Percentiles rank a stretch among this genome's conserved stretches.
Evolutionary conservation across 2,888 invertebrate species (phyloP).

Genomic region (Agrypnus murinus): DNA sequence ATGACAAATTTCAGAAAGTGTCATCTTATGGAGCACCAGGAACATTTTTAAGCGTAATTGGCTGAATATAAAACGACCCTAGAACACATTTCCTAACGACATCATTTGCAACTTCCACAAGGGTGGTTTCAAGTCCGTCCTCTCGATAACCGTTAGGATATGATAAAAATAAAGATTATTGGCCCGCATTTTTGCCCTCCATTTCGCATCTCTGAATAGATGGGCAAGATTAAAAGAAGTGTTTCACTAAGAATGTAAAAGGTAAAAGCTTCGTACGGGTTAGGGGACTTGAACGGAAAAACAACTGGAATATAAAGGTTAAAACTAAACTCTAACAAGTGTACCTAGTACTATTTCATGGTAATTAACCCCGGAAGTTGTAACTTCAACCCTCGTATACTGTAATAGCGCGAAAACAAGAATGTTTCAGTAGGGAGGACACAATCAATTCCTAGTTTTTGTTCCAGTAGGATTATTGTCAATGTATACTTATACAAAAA

Average conservation of each 20-base stretch:
- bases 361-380: conserved; percentile 14
- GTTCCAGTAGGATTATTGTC: too few relatives aligned
- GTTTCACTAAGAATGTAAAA: neutral
- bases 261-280: neutral
- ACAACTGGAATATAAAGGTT: neutral
- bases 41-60: conserved; percentile 62
- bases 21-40: conserved; percentile 58
- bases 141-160: conserved; percentile 39
- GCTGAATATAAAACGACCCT: conserved; percentile 59
- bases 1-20: conserved; percentile 63
- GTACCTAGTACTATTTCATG: conserved; percentile 7
- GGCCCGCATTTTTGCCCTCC: conserved; percentile 2
- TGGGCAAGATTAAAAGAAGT: neutral
- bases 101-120: conserved; percentile 63
- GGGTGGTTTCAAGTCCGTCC: conserved; percentile 49
- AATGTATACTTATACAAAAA: too few relatives aligned
- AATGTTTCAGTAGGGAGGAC: neutral
- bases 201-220: conserved; percentile 10
- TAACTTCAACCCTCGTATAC: conserved; percentile 5
- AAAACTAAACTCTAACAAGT: conserved; percentile 11
- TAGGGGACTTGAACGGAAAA: neutral
- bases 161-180: conserved; percentile 42
- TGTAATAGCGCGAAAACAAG: neutral
- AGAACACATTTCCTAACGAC: conserved; percentile 62
- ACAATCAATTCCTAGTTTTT: too few relatives aligned